phyloP scores from a whole-genome alignment of 2,888 invertebrate species.

The Plutella xylostella region DNA sequence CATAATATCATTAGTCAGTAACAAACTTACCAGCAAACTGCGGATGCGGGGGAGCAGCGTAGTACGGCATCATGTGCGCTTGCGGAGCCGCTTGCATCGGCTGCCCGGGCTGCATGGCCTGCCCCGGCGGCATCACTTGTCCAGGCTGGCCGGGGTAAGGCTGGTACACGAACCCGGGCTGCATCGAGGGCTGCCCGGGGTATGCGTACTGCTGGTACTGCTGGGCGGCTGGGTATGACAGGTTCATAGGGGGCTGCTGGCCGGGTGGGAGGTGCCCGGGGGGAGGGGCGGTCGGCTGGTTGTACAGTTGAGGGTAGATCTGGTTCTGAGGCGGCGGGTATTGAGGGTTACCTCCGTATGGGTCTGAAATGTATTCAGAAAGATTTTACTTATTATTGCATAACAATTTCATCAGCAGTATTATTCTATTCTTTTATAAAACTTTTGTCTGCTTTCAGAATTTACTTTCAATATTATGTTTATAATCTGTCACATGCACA shows the following conservation, averaged over 20 bases:
- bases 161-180: background rate
- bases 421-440: no score
- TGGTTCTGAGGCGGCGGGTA: slow-evolving; percentile 39
- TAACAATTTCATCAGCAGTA: no score
- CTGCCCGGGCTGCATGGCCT: slow-evolving; percentile 16
- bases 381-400: background rate
- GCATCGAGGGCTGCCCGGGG: background rate
- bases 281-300: slow-evolving; percentile 34
- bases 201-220: background rate
- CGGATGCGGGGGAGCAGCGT: no score
- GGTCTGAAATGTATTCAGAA: slow-evolving; percentile 35
- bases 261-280: slow-evolving; percentile 6
- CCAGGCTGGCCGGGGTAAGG: slow-evolving; percentile 8
- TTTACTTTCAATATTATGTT: no score
- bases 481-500: no score
- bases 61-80: no score
- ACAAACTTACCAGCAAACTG: no score
- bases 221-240: background rate
- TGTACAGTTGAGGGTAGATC: slow-evolving; percentile 45
- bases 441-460: no score
- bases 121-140: slow-evolving; percentile 15
- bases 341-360: slow-evolving; percentile 38
- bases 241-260: background rate
- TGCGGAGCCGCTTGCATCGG: background rate
- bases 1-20: no score